Base-by-base conservation (phyloP, 2,888 invertebrate species). In the Brenthis daphne region DNA sequence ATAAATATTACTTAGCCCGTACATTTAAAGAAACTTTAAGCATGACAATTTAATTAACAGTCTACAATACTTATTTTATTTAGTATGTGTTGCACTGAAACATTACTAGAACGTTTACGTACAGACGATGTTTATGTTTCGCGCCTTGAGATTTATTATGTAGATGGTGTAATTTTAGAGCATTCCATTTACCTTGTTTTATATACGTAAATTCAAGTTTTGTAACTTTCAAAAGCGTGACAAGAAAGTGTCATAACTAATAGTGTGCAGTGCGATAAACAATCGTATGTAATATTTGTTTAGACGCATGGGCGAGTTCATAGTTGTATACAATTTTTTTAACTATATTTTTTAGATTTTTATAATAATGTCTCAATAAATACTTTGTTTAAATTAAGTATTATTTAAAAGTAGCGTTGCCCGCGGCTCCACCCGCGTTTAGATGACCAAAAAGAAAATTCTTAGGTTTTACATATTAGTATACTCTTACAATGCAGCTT, bases 121-220 rank as follows among this genome's bases (percentile, higher is more conserved):
- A 64, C 57, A 55, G 70, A 74, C 70, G 57, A 67, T 70, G 71
- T 73, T 76, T 72, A 74, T 72, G 68, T 70, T 74, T 75, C 67
- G 67, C 73, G 71, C 76, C 76, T 77, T 77, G 77, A 75, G 71
- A 71, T 71, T 74, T 74, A 74, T 71, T 72, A 72, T 63, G 70
- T 70, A 64, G 67, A 70, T 75, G 74, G 73, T 74, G 68, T 74
- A 76, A 77, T 76, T 69, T 74, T 65, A 72, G 72, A 74, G 67
- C 73, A 76, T 71, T 74, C 75, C 72, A 69, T 73, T 75, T 73
- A 74, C 74, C 75, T 72, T 75, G 73, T 76, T 73, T 75, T 72
- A 71, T 73, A 74, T 74, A 75, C 68, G 72, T 75, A 71, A 70
- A 74, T 73, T 69, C 67, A 64, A 71, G 72, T 74, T 75, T 72